A percentile compares a stretch with the other conserved stretches of the same genome.
These are phyloP conservation scores for Alviniconcha strummeri DNA, from an alignment of 2,888 invertebrate genomes.

Conservation along the genomic window DNA sequence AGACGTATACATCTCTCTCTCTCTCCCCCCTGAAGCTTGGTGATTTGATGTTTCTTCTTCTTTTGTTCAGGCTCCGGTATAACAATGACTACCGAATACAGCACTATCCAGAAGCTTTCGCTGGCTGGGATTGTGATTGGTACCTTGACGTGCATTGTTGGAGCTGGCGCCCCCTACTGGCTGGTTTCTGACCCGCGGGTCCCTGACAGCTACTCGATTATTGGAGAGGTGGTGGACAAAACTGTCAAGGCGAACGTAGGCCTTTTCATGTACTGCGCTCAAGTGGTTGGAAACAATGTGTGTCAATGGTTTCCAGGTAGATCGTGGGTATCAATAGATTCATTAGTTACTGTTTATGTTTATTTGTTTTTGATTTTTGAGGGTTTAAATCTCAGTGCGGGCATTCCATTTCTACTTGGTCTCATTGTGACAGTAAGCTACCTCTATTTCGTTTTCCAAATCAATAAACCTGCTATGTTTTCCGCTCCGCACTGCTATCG, in stretches of 20 bases:
- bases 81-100: background rate
- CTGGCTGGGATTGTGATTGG: conserved; percentile 38
- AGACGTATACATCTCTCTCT: background rate
- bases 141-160: conserved; percentile 15
- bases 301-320: no score
- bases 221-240: conserved; percentile 13
- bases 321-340: no score
- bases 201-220: background rate
- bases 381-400: no score
- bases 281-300: background rate
- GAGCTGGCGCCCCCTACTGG: conserved; percentile 35
- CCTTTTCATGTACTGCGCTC: conserved; percentile 35
- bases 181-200: background rate
- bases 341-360: no score
- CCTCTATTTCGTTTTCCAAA: no score
- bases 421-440: no score
- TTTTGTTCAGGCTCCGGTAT: background rate
- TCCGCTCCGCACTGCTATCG: no score
- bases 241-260: conserved; percentile 21
- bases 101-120: conserved; percentile 32
- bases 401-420: no score
- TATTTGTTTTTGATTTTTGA: no score
- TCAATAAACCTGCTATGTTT: no score
- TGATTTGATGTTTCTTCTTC: background rate
- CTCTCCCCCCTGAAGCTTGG: background rate